These are phyloP conservation scores for Andricus curvator DNA, from an alignment of 2,888 invertebrate genomes.

Conservation along the genomic window DNA sequence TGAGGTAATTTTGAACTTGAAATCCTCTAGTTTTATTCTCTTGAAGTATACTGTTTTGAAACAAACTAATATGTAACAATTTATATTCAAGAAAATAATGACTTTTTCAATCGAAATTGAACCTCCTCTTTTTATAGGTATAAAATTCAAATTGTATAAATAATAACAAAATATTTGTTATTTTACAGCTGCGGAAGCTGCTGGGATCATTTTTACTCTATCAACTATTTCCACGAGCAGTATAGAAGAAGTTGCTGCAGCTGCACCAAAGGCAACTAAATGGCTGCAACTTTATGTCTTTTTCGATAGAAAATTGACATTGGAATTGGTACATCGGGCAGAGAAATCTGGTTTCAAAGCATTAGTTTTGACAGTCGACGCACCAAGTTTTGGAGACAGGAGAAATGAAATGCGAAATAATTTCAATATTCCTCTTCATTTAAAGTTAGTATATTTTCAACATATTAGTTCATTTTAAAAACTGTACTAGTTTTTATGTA, in stretches of 20 bases:
- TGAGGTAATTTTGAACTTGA: too few species aligned
- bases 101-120: too few species aligned
- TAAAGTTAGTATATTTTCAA: slow-evolving; percentile 81
- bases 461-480: neutral
- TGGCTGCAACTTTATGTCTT: slow-evolving; percentile 97
- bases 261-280: slow-evolving; percentile 87
- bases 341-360: slow-evolving; percentile 93
- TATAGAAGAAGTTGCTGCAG: slow-evolving; percentile 91
- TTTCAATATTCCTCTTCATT: slow-evolving; percentile 89
- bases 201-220: slow-evolving; percentile 88
- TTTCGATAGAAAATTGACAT: slow-evolving; percentile 87
- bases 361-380: slow-evolving; percentile 92
- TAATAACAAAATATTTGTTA: neutral
- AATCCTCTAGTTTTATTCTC: too few species aligned
- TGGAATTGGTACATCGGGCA: slow-evolving; percentile 86
- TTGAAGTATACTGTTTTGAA: too few species aligned
- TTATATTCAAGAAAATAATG: too few species aligned
- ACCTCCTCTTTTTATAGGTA: too few species aligned
- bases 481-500: neutral
- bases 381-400: slow-evolving; percentile 91
- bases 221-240: slow-evolving; percentile 93
- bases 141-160: neutral
- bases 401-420: slow-evolving; percentile 90
- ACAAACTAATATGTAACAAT: too few species aligned
- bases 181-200: slow-evolving; percentile 86